phyloP scores from a whole-genome alignment of 2,797 vertebrate species.

The Basileuterus tristriatus region DNA sequence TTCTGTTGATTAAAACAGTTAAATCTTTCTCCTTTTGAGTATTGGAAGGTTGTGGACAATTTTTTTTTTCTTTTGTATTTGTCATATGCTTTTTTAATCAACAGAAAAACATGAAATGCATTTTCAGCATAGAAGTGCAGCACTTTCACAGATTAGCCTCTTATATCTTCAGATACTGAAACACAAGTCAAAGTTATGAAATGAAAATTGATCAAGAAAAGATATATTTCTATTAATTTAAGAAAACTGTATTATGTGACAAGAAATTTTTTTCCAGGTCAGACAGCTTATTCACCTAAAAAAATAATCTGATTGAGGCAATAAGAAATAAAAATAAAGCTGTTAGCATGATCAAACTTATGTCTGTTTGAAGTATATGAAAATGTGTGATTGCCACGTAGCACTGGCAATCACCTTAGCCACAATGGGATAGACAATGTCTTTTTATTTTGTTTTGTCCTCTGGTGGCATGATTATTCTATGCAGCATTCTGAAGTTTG shows the following conservation, averaged over 20 bases:
- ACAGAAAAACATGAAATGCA: not conserved
- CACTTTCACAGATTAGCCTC: not conserved
- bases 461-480: not conserved
- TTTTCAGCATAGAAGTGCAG: not conserved
- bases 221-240: not conserved
- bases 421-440: not conserved
- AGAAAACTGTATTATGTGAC: not conserved
- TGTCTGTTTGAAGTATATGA: not conserved
- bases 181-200: not conserved
- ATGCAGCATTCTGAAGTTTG: not conserved
- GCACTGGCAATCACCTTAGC: not conserved
- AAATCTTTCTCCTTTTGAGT: not conserved
- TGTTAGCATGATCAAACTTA: not conserved
- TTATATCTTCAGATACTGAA: not conserved
- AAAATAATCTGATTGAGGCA: not conserved
- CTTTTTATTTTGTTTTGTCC: not conserved
- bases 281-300: not conserved
- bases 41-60: not conserved
- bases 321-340: not conserved
- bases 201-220: not conserved
- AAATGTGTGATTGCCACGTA: not conserved
- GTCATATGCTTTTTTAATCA: not conserved
- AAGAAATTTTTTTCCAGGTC: not conserved
- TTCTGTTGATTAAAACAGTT: slow-evolving; percentile 1
- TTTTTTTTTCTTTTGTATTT: not conserved